Base-by-base conservation (phyloP, 2,797 vertebrate species). In the Enteromius unitaeniatus region DNA sequence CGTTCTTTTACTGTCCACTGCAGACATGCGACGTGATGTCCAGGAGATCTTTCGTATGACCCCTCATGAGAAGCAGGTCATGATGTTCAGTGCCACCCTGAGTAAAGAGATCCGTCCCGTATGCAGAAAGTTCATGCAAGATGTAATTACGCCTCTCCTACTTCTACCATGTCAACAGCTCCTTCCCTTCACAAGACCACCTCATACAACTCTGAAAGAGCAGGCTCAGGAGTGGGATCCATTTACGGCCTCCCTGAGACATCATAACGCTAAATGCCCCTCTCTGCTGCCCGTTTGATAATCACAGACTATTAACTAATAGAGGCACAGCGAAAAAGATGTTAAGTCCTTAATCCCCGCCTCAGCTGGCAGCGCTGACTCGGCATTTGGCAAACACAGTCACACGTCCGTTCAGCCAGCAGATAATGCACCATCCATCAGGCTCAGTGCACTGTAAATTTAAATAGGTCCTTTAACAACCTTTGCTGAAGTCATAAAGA, bases 101-200 rank as follows among this genome's bases (percentile, higher is more conserved):
- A 95, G 95, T 91, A 96, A 95, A 94, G 96, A 96, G 89, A 96
- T 96, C 89, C 95, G 95, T 21, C 96, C 96, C 0, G 95, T 96
- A 88, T 96, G 95, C 95, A 91, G 96, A 90, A 96, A 96, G 92
- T 96, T 96, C 95, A 96, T 96, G 95, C 96, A 96, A 95, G 96
- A 96, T 90, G 95, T 96, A 96, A 96, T 95, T 95, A 94, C 91
- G 89, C 90, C 65, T 91, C 92, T 91, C 77, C 88, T 86, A 87
- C 85, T 84, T 45, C 68, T 75, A 77, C 87, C 78, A 89, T 87
- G 90, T 85, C 88, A 86, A 85, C 89, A 85, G 87, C 79, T 83
- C 80, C 69, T 81, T 62, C 47, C 77, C 15, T 62, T 80, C 68
- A 86, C 62, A 45, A 79, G 60, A 47, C 83, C 34, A 78, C 55